Evolutionary conservation across 2,797 vertebrate species (phyloP).

Genomic region (Hydrophis major): DNA sequence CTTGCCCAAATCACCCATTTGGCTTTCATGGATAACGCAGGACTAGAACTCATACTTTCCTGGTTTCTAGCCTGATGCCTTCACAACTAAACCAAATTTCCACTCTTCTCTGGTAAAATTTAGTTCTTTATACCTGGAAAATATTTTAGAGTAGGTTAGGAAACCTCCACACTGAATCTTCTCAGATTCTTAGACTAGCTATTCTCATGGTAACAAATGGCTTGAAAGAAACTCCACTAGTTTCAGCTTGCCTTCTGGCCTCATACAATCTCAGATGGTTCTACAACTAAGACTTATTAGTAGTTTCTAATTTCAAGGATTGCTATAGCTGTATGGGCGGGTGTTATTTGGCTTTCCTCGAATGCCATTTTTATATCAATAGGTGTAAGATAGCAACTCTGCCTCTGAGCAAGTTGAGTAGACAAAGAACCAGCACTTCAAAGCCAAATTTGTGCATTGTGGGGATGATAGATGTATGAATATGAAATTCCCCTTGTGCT

Average conservation of each 20-base stretch:
- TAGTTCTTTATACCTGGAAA: background rate
- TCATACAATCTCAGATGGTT: background rate
- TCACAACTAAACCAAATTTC: background rate
- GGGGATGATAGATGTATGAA: background rate
- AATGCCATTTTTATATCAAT: conserved; percentile 3
- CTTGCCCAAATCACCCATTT: background rate
- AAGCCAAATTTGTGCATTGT: conserved; percentile 1
- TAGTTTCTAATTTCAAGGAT: fast-evolving
- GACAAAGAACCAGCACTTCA: background rate
- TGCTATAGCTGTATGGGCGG: fast-evolving
- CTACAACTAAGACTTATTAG: conserved; percentile 25
- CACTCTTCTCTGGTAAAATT: too few species aligned
- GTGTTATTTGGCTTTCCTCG: background rate
- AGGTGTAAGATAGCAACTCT: background rate
- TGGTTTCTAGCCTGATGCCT: background rate
- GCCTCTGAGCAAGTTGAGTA: background rate
- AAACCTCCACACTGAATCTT: background rate
- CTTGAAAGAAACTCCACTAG: conserved; percentile 24
- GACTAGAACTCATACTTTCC: background rate
- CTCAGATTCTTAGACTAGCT: background rate
- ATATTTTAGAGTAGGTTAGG: background rate
- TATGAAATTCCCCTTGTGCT: background rate
- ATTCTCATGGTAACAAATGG: background rate
- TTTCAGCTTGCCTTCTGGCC: background rate
- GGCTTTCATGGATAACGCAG: background rate